Evolutionary conservation across 2,797 vertebrate genomes (phyloP), one percentile per base, ranked within the genome.

Genomic region (Anguilla anguilla): DNA sequence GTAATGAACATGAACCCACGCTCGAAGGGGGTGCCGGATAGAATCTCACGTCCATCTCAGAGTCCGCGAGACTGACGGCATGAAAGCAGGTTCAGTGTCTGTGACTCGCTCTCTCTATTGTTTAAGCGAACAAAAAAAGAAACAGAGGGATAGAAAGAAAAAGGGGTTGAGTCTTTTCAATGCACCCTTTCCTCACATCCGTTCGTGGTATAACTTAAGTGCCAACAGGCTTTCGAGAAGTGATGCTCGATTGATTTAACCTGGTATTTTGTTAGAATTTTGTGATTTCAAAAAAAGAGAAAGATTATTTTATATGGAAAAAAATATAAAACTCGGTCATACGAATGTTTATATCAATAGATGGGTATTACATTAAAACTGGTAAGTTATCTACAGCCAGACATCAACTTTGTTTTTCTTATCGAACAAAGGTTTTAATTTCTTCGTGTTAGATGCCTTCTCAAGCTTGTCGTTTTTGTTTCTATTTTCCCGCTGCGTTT

Each of bases 41-140:
- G 96, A 99, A 98, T 96, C 98, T 97, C 96, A 99, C 98, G 97
- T 99, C 98, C 98, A 99, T 99, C 97, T 95, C 96, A 96, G 93
- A 95, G 95, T 96, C 95, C 95, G 95, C 95, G 94, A 96, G 95
- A 97, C 96, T 97, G 96, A 96, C 95, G 95, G 95, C 96, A 96
- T 97, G 95, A 96, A 96, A 94, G 93, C 93, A 95, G 95, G 93
- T 95, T 94, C 94, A 94, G 92, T 94, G 92, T 93, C 91, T 93
- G 93, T 91, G 92, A 92, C 85, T 67, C 84, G 46, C 84, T 94
- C 91, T 92, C 93, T 93, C 92, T 95, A 94, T 96, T 95, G 95
- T 93, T 91, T 93, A 95, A 93, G 90, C 88, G 91, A 93, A 89
- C 90, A 93, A 94, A 95, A 95, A 88, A 87, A 95, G 94, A 93